Base-by-base conservation (phyloP, 2,113 vertebrate species). In the Chloebia gouldiae region DNA sequence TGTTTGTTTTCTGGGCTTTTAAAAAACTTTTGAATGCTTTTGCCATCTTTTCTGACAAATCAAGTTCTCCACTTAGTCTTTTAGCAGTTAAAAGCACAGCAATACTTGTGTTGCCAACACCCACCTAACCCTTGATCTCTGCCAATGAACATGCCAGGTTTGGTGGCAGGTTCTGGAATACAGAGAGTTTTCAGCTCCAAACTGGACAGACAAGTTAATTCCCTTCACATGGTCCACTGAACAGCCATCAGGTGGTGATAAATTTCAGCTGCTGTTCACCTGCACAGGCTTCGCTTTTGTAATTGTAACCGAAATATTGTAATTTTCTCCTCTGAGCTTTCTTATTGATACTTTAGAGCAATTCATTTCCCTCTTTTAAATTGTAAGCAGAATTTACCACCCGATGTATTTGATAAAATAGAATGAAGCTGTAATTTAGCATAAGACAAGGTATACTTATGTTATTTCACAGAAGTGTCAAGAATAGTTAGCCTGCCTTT, bases 161-260 rank as follows among this genome's bases (percentile, higher is more conserved):
- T 86, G 68, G 90, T 84, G 81, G 85, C 92, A 90, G 68, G 76
- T 93, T 92, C 88, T 92, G 44, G 81, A 88, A 93, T 68, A 59
- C 15, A 13, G 68, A 90, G 93, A 94, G 65, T 93, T 93, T 88
- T 92, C 88, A 64, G 90, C 85, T 94, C 85, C 82, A 56, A 9
- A 81, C 68, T 65, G 90, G 91, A 81, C 91, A 91, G 94, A 94
- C 80, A 90, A 97, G 82, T 96, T 93, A 95, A 96, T 96, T 96
- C 76, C 60, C 15, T 93, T 92, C 90, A 56, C 64, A 91, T 56
- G 94, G 92, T 88, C 92, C 65, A 49, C 76, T 90, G 94, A 91
- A 45, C 88, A 93, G 51, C 88, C 82, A 95, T 96, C 90, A 90
- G 88, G 64, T 81, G 57, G 65, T 96, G 92, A 96, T 91, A 77